A percentile compares a stretch with the other conserved stretches of the same genome.
These are phyloP conservation scores for Odontamblyopus lacepedii DNA, from an alignment of 2,797 vertebrate species.

Conservation along the genomic window DNA sequence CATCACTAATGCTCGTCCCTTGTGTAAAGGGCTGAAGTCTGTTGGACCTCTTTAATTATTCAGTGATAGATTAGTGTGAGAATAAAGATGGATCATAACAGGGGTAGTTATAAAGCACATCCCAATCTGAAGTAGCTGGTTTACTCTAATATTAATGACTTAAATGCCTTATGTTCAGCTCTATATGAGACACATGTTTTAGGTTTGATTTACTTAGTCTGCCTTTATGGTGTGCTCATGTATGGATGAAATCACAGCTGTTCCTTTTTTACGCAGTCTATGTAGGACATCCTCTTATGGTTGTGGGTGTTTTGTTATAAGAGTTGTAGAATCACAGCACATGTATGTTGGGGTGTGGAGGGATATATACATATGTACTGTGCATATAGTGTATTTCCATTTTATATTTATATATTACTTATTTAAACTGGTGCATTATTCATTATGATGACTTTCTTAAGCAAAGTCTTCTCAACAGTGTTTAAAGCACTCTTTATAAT, in stretches of 20 bases:
- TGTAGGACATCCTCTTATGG: constrained; percentile 23
- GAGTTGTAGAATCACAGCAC: neutral
- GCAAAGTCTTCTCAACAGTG: neutral
- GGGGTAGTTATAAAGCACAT: constrained; percentile 36
- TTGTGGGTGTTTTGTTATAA: neutral
- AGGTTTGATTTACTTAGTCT: constrained; percentile 3
- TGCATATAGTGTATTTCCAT: neutral
- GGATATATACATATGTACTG: neutral
- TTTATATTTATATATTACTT: neutral
- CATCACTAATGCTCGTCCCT: constrained; percentile 44
- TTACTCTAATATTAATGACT: constrained; percentile 55
- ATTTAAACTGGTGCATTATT: neutral
- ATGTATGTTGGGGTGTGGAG: neutral
- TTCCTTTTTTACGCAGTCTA: constrained; percentile 24
- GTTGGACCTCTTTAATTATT: constrained; percentile 59
- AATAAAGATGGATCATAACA: constrained; percentile 20
- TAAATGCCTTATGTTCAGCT: constrained; percentile 38
- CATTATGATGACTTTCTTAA: neutral
- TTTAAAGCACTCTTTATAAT: neutral
- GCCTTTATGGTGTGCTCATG: constrained; percentile 15
- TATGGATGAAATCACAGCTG: constrained; percentile 27
- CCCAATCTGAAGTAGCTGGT: constrained; percentile 37
- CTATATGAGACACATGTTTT: constrained; percentile 28
- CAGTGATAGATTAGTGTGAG: constrained; percentile 49
- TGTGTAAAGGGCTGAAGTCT: constrained; percentile 45